Conservation (phyloP, 2,113 vertebrate species). For the Callochromis pleurospilus region DNA sequence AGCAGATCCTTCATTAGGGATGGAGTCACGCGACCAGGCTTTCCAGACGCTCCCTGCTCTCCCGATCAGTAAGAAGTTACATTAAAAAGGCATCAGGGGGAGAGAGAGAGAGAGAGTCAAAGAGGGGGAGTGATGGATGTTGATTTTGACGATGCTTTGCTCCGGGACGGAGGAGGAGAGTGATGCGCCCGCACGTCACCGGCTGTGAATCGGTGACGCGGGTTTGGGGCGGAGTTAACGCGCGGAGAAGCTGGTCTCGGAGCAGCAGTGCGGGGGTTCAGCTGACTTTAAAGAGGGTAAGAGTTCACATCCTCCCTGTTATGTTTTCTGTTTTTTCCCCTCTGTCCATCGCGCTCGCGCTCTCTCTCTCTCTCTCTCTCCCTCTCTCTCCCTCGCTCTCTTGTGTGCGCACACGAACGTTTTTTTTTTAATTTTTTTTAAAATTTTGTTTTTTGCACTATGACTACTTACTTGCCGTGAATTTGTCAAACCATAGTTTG, state of each 20-base stretch:
- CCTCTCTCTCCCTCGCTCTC: neutral
- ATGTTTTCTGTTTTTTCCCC: neutral
- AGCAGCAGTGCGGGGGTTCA: constrained; percentile 54
- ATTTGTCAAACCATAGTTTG: neutral
- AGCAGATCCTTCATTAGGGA: constrained; percentile 15
- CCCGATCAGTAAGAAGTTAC: constrained; percentile 58
- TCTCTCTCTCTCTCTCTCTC: neutral
- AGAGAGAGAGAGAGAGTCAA: constrained; percentile 31
- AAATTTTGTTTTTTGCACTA: neutral
- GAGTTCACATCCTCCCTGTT: neutral
- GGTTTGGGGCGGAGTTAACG: constrained; percentile 71
- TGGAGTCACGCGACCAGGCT: constrained; percentile 29
- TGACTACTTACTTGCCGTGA: neutral
- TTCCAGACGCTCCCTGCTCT: constrained; percentile 44
- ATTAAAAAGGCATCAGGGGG: constrained; percentile 62
- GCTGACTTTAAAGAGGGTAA: neutral
- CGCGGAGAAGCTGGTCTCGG: constrained; percentile 69
- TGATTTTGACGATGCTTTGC: constrained; percentile 68
- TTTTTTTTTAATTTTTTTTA: fast-evolving
- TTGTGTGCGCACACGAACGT: no score
- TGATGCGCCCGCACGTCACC: constrained; percentile 83
- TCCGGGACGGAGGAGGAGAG: constrained; percentile 74
- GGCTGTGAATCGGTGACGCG: constrained; percentile 81
- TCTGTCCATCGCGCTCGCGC: fast-evolving
- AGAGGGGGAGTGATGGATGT: constrained; percentile 61